A percentile compares a stretch with the other conserved stretches of the same genome.
These are phyloP conservation scores for Acanthurus tractus DNA, from an alignment of 2,797 vertebrate species.

Conservation along the genomic window DNA sequence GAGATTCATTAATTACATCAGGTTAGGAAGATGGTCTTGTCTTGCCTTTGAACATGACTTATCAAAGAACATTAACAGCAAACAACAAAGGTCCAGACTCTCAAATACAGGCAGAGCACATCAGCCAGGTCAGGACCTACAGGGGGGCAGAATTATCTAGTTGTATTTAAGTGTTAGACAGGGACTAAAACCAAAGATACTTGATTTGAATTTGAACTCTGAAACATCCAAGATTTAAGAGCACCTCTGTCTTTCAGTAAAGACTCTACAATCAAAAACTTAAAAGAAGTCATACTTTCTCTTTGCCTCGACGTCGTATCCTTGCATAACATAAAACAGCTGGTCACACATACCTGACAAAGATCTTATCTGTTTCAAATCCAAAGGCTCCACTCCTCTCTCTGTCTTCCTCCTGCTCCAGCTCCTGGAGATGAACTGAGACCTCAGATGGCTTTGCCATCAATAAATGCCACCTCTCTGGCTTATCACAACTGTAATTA, in stretches of 20 bases:
- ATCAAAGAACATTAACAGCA: slow-evolving; percentile 59
- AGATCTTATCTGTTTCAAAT: slow-evolving; percentile 18
- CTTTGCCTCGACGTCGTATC: not conserved
- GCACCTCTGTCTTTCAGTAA: too few species aligned
- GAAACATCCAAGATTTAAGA: too few species aligned
- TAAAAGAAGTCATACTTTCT: not conserved
- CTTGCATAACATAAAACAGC: not conserved
- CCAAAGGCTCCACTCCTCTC: slow-evolving; percentile 17
- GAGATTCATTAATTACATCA: slow-evolving; percentile 64
- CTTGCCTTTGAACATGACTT: slow-evolving; percentile 68
- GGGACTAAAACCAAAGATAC: not conserved
- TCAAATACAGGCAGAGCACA: slow-evolving; percentile 25
- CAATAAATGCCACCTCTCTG: slow-evolving; percentile 69
- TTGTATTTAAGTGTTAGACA: slow-evolving; percentile 23
- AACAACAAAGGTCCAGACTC: slow-evolving; percentile 72
- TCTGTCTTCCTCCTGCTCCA: slow-evolving; percentile 28
- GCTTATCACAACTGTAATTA: slow-evolving; percentile 90
- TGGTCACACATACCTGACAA: slow-evolving; percentile 58
- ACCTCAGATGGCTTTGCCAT: slow-evolving; percentile 42
- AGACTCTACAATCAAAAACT: not conserved
- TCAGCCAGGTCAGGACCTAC: slow-evolving; percentile 45
- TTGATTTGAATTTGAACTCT: too few species aligned
- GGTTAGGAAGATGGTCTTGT: slow-evolving; percentile 50
- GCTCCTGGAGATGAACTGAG: slow-evolving; percentile 56
- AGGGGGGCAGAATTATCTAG: not conserved